phyloP scores from a whole-genome alignment of 1,140 invertebrate genomes.

The Euborellia annulipes region DNA sequence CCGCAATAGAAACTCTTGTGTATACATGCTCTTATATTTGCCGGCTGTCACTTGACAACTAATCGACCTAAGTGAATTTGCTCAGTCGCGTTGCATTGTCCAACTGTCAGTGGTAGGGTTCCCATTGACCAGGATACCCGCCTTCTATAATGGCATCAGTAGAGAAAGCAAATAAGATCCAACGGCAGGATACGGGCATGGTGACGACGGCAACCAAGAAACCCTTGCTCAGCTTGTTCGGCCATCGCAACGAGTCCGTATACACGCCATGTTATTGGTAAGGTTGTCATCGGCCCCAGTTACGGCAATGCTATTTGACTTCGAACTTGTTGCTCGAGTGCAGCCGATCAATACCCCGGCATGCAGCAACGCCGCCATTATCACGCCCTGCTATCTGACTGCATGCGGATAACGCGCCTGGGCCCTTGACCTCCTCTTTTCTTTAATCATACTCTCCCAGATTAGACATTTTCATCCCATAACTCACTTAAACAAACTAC shows the following conservation, averaged over 20 bases:
- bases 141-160: conserved; percentile 7
- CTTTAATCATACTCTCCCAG: no score
- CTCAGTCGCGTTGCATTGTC: no score
- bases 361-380: conserved; percentile 12
- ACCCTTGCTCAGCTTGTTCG: conserved; percentile 29
- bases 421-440: no score
- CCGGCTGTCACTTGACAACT: no score
- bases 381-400: conserved; percentile 16
- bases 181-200: conserved; percentile 11
- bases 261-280: conserved; percentile 38
- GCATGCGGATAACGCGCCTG: conserved; percentile 11
- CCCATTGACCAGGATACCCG: background rate
- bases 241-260: conserved; percentile 29
- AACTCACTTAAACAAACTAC: no score
- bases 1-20: no score
- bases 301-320: background rate
- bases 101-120: no score
- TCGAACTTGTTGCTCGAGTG: background rate
- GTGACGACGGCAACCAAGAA: conserved; percentile 16
- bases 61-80: no score
- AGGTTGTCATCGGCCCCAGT: conserved; percentile 14
- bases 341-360: conserved; percentile 20
- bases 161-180: conserved; percentile 6
- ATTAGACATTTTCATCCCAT: no score
- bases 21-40: no score